Base-by-base conservation (phyloP, 2,113 vertebrate species). In the Lepus timidus region DNA sequence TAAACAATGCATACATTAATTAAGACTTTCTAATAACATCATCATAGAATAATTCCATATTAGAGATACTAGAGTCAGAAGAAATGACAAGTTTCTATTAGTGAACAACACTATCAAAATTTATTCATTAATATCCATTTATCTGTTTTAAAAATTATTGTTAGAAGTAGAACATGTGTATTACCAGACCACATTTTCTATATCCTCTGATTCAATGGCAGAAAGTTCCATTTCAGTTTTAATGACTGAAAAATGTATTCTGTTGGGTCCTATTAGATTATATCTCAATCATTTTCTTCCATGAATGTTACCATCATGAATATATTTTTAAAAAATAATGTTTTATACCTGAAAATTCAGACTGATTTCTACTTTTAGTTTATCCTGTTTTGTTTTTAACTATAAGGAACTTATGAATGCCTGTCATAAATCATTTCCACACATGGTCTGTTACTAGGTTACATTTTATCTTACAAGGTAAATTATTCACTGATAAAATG, bases 281-380 rank as follows among this genome's bases (percentile, higher is more conserved):
- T 1, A 6, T 44, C 13, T 65, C 11, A 33, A 1, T 1, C 2
- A 44, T 78, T 83, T 0, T 74, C 4, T 49, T 2, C 7, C 3
- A 11, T 14, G 1, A 4, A 4, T 9, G 12, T 36, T 61, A 83
- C 1, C 17, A 73, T 4, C 17, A 44, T 44, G 44, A 44, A 75
- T 86, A 51, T 27, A 29, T 81, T 92, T 6, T 44, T 7, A 85
- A 87, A 92, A 65, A 4, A 51, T 33, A 29, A 62, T 19, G 0
- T 55, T 1, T 14, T 75, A 0, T 31, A 64, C 17, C 1, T 67
- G 62, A 85, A n/a, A 19, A 39, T 61, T 0, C 7, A 90, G 19
- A n/a, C 25, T 83, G 19, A 61, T 44, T 31, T 67, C 67, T 44
- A 44, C 4, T 80, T 93, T 58, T 61, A 27, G 4, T 36, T 64